Conservation (phyloP, 2,113 vertebrate genomes). For the Garra rufa region DNA sequence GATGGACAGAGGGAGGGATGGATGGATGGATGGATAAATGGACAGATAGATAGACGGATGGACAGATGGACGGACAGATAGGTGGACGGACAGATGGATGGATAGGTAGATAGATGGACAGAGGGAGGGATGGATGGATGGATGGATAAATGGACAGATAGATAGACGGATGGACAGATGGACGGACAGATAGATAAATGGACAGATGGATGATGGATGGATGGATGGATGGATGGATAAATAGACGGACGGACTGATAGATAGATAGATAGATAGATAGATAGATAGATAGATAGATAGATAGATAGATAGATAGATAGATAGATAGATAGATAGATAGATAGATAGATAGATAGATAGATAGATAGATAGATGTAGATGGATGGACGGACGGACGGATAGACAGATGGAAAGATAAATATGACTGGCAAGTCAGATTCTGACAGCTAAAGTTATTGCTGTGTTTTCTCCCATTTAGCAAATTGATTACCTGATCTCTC, state of each 20-base stretch:
- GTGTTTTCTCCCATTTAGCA: constrained; percentile 77
- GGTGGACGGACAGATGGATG: neutral
- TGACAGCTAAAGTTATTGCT: no score
- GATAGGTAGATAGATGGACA: neutral
- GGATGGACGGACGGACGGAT: no score
- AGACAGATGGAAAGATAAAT: no score
- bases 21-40: no score
- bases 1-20: no score
- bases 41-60: no score
- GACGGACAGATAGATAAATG: neutral
- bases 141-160: neutral
- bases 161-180: neutral
- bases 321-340: no score
- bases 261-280: neutral
- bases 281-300: no score
- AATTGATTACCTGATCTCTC: constrained; percentile 87
- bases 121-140: neutral
- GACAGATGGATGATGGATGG: neutral
- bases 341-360: neutral
- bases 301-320: no score
- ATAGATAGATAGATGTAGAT: neutral
- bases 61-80: no score
- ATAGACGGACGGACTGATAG: neutral
- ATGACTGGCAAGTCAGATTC: no score
- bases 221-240: neutral